Evolutionary conservation across 2,797 vertebrate species (phyloP), one percentile per base, ranked within the genome.

Genomic region (Paramormyrops hopkinsi): DNA sequence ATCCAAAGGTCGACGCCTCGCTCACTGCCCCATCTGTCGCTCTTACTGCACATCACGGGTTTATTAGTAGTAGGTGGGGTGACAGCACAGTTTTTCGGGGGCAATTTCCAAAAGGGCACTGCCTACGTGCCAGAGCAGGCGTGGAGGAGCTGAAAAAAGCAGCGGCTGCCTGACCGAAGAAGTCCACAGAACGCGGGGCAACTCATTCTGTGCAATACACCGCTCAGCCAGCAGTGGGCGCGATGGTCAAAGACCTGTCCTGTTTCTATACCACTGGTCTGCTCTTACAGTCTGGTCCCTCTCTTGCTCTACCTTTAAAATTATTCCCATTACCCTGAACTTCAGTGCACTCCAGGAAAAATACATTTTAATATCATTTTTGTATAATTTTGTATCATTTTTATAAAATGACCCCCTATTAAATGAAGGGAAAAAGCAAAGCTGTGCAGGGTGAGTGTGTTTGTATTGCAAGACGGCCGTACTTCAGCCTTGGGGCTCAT

Each of bases 311-410:
- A 79, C 33, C 37, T 79, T 79, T 79, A 79, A n/a, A 79, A 79
- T 79, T 79, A 79, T 79, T 79, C 37, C 37, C 14, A 79, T 44
- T 79, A 79, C 6, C 73, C 37, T 17, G 37, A 79, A 41, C 33
- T 44, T 79, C n/a, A 44, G 73, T 79, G 73, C 37, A 79, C 37
- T 79, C 73, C 37, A 19, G 33, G 33, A 79, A 44, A 79, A 79
- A 19, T 79, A 79, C 69, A 25, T 76, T 76, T 76, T 44, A 79
- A 79, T 79, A 33, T 73, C 29, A 69, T 69, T 73, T 73, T 33
- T 29, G 29, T 29, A 79, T 79, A 79, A 79, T 79, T 79, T 44
- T 79, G 73, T 79, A 79, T 79, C 73, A 79, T 79, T 79, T 79
- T 79, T 79, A 79, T 41, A 79, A 41, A 79, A 79, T 79, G 73